These are phyloP conservation scores for Tamias sibiricus DNA, from an alignment of 2,113 vertebrate genomes.

Conservation along the genomic window DNA sequence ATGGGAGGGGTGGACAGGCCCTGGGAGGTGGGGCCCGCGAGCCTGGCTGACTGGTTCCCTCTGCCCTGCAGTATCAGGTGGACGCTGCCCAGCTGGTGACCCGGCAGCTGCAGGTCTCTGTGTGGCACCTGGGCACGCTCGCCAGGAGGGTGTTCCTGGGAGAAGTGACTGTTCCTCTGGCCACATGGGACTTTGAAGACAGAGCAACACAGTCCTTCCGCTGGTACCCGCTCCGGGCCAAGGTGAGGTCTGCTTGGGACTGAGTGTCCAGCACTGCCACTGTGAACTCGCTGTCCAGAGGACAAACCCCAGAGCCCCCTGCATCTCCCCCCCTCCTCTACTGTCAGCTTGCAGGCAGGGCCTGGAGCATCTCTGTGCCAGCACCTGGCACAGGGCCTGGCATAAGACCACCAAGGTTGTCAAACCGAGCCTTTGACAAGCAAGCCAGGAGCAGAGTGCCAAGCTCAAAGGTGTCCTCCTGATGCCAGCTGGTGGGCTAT, in stretches of 20 bases:
- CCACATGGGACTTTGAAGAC: slow-evolving; percentile 89
- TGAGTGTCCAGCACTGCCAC: too few relatives aligned
- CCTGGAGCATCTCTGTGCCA: neutral
- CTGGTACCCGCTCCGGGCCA: slow-evolving; percentile 91
- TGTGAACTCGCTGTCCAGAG: neutral
- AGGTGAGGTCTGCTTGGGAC: slow-evolving; percentile 84
- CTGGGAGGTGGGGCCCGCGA: too few relatives aligned
- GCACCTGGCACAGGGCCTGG: neutral
- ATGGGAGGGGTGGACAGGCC: neutral
- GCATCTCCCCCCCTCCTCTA: neutral
- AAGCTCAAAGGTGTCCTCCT: neutral
- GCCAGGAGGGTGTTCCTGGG: slow-evolving; percentile 92
- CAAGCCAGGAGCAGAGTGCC: neutral
- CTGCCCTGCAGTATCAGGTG: slow-evolving; percentile 88
- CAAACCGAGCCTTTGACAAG: neutral
- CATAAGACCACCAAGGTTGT: neutral
- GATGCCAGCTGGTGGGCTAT: neutral
- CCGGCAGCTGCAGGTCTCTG: slow-evolving; percentile 90
- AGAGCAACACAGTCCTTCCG: slow-evolving; percentile 75
- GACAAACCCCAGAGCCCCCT: accelerated
- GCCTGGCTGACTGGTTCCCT: neutral
- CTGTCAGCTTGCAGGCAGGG: neutral
- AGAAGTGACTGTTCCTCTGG: slow-evolving; percentile 91
- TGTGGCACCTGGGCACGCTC: slow-evolving; percentile 92
- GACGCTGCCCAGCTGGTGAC: slow-evolving; percentile 87